A percentile compares a stretch with the other conserved stretches of the same genome.
These are phyloP conservation scores for Fukomys damarensis DNA, from an alignment of 2,113 vertebrate genomes.

Conservation along the genomic window DNA sequence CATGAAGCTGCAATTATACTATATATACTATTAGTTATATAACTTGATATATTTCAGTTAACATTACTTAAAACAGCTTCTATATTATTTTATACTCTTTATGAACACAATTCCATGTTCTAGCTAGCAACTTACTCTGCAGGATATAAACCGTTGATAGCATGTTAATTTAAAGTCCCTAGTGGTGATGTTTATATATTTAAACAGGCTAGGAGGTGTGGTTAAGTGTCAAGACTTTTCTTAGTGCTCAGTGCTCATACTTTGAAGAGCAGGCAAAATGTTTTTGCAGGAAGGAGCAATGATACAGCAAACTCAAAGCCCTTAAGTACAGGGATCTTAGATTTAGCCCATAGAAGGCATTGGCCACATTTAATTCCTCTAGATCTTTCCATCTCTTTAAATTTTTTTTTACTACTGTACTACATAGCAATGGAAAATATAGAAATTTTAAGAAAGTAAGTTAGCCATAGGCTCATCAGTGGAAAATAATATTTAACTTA, in stretches of 20 bases:
- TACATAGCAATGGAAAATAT: no score
- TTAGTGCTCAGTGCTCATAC: neutral
- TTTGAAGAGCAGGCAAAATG: no score
- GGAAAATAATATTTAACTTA: conserved; percentile 12
- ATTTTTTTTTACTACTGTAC: no score
- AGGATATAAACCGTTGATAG: neutral
- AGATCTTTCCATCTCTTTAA: no score
- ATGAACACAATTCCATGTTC: neutral
- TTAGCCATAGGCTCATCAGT: neutral
- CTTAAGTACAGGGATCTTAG: no score
- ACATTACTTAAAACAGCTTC: neutral
- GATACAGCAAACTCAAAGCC: no score
- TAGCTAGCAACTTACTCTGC: conserved; percentile 19
- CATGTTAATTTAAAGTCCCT: neutral
- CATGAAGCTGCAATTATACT: neutral
- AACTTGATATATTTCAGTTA: neutral
- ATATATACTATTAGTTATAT: neutral
- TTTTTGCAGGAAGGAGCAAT: no score
- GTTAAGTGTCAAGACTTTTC: neutral
- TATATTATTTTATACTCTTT: conserved; percentile 12
- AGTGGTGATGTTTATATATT: neutral
- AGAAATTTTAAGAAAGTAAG: no score
- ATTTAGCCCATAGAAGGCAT: no score
- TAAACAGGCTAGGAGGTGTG: neutral
- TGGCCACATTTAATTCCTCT: no score